Percentiles rank a stretch among this genome's conserved stretches.
phyloP scores from a whole-genome alignment of 2,797 vertebrate genomes.

The Epinephelus coioides region DNA sequence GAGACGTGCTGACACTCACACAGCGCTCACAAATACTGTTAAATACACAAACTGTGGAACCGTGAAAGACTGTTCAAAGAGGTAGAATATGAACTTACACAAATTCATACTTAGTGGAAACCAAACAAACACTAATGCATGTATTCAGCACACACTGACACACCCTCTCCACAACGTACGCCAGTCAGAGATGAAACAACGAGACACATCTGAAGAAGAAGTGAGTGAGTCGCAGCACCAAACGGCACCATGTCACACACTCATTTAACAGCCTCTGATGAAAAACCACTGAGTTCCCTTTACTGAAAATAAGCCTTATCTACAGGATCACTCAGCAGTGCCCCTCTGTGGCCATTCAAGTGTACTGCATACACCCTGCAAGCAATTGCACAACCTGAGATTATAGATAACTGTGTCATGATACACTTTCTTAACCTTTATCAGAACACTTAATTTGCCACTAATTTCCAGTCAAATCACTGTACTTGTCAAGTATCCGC shows the following conservation, averaged over 20 bases:
- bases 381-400: background rate
- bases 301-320: background rate
- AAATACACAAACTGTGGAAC: background rate
- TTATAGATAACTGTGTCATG: background rate
- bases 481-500: background rate
- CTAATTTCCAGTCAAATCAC: background rate
- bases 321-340: slow-evolving; percentile 9
- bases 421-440: background rate
- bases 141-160: slow-evolving; percentile 1
- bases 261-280: background rate
- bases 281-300: background rate
- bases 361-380: background rate
- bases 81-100: background rate
- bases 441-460: background rate
- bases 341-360: slow-evolving; percentile 21
- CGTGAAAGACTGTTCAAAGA: background rate
- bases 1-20: slow-evolving; percentile 6
- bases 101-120: background rate
- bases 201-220: background rate
- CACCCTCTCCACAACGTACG: background rate
- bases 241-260: background rate
- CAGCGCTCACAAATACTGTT: background rate
- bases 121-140: background rate
- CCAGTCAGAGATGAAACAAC: background rate
- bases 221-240: background rate